Evolutionary conservation across 2,797 vertebrate genomes (phyloP), one percentile per base, ranked within the genome.

Genomic region (Acipenser transmontanus): DNA sequence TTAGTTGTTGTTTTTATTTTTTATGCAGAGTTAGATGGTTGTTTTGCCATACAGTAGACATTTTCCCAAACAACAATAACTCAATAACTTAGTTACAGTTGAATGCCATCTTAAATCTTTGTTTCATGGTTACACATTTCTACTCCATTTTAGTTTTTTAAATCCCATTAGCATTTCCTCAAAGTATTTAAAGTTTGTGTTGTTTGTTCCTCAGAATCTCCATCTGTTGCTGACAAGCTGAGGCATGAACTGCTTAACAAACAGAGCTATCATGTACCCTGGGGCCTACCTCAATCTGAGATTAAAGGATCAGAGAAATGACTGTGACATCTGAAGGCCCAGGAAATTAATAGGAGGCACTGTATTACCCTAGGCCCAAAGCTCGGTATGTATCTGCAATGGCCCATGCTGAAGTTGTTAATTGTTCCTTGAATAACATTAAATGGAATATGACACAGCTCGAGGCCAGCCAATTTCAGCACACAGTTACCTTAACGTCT

Each of bases 281-380:
- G n/a, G 47, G 63, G 70, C 60, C 34, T 50, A 69, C 65, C 70
- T 69, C 59, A 67, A 66, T 61, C 63, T 59, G 13, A 0, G 0
- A 47, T 47, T 68, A 13, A 64, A 72, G 34, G 71, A 63, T 7
- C 71, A 77, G 13, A 61, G 63, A 47, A 66, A 50, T 62, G 65
- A 51, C 64, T 1, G 8, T 7, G 8, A 9, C 47, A 64, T 52
- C 66, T 17, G 7, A 74, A 71, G 67, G 2, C 64, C 54, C 6
- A 7, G 7, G 49, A 2, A 0, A 5, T 5, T 0, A 47, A 65
- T 64, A 70, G 66, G 66, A 70, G 59, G 52, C 17, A 66, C 52
- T 68, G 52, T 14, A 72, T 73, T 50, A 14, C 34, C 51, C 67
- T 9, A 68, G 65, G 64, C 70, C 68, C 52, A 64, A 66, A 70